Percentiles rank a stretch among this genome's conserved stretches.
Evolutionary conservation across 1,140 invertebrate genomes (phyloP).

Genomic region (Danaus melanippus): DNA sequence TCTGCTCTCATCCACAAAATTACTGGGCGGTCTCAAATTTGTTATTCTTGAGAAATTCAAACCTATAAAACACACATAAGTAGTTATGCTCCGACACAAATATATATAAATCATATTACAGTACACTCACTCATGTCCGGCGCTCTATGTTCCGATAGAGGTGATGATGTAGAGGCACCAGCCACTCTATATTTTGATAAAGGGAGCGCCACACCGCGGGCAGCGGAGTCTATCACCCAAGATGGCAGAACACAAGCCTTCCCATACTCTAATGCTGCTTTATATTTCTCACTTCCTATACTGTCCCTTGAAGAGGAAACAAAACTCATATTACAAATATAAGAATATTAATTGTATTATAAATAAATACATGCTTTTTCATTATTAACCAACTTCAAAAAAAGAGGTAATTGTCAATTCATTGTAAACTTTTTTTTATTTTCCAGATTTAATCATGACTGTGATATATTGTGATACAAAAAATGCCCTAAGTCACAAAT

Average conservation of each 20-base stretch:
- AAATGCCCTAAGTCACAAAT: background rate
- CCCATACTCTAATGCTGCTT: conserved; percentile 81
- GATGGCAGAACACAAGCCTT: conserved; percentile 80
- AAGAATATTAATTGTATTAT: too few species aligned
- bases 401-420: too few species aligned
- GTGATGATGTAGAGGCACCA: conserved; percentile 58
- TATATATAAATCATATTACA: conserved; percentile 7
- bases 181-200: conserved; percentile 77
- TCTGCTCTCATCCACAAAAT: conserved; percentile 54
- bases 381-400: too few species aligned
- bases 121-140: conserved; percentile 62
- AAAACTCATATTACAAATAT: too few species aligned
- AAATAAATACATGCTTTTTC: too few species aligned
- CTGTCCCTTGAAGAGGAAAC: conserved; percentile 58
- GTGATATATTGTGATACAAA: too few species aligned
- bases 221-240: conserved; percentile 86
- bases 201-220: conserved; percentile 81
- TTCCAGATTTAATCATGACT: too few species aligned
- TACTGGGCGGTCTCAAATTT: conserved; percentile 41
- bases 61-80: conserved; percentile 30
- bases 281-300: conserved; percentile 84
- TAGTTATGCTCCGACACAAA: too few species aligned
- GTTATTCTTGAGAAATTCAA: conserved; percentile 60
- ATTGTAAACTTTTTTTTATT: too few species aligned
- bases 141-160: conserved; percentile 73